These are phyloP conservation scores for Magallana ariakensis DNA, from an alignment of 1,140 invertebrate species.

Conservation along the genomic window DNA sequence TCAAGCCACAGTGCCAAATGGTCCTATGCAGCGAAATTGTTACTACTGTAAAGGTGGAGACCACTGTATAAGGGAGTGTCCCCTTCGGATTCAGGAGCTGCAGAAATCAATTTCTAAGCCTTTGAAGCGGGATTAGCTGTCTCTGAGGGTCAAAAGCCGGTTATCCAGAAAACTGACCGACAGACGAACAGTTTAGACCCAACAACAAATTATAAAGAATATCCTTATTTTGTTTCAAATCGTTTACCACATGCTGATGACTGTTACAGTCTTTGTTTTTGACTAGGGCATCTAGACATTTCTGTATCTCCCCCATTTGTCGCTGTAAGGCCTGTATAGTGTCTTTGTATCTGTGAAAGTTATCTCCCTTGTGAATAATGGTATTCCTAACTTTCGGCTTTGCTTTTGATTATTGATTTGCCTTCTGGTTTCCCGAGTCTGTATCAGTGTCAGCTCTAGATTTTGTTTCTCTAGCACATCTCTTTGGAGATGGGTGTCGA, in stretches of 20 bases:
- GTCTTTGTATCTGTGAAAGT: background rate
- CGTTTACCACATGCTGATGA: background rate
- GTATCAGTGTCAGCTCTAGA: background rate
- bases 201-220: background rate
- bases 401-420: no score
- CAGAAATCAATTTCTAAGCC: background rate
- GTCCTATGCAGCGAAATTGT: background rate
- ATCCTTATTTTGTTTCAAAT: background rate
- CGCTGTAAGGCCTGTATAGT: background rate
- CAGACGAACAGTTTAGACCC: background rate
- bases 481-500: background rate
- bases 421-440: no score
- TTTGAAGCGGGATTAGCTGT: constrained; percentile 18
- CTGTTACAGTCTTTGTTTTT: no score
- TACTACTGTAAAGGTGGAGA: no score
- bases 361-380: background rate
- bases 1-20: no score
- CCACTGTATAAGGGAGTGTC: no score
- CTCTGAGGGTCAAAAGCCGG: constrained; percentile 11
- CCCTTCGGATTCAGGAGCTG: background rate
- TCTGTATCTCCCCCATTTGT: background rate
- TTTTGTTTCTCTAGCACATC: background rate
- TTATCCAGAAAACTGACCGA: background rate
- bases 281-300: no score
- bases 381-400: no score